A percentile compares a stretch with the other conserved stretches of the same genome.
phyloP scores from a whole-genome alignment of 2,797 vertebrate genomes.

The Cuniculus paca region DNA sequence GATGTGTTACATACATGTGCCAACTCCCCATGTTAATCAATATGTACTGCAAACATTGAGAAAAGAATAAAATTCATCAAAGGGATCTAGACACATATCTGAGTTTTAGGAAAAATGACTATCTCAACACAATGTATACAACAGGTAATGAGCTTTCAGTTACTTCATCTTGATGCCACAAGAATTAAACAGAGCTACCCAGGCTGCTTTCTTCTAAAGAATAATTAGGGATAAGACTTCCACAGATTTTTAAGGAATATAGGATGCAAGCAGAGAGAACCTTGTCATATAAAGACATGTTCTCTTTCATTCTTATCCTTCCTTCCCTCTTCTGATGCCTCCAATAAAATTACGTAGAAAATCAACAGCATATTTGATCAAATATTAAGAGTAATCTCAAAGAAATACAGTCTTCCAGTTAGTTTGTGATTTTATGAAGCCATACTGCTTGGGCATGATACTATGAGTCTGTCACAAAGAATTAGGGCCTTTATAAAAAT shows the following conservation, averaged over 20 bases:
- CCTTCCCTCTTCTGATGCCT: neutral
- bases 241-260: neutral
- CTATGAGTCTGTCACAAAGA: slow-evolving; percentile 52
- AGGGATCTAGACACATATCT: neutral
- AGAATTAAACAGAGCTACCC: neutral
- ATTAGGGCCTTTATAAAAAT: slow-evolving; percentile 42
- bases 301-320: neutral
- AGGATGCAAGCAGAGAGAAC: neutral
- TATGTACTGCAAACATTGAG: neutral
- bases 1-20: neutral
- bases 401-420: slow-evolving; percentile 17
- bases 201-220: neutral
- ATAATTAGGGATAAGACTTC: neutral
- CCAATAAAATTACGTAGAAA: neutral
- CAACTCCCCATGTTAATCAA: neutral
- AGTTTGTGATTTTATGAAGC: slow-evolving; percentile 27
- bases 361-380: slow-evolving; percentile 34
- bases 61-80: slow-evolving; percentile 22
- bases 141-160: neutral
- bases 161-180: neutral
- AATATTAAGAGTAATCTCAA: slow-evolving; percentile 18
- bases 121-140: neutral
- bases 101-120: neutral
- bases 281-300: neutral
- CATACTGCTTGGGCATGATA: slow-evolving; percentile 31